Evolutionary conservation across 2,113 vertebrate genomes (phyloP).

Genomic region (Peromyscus polionotus): DNA sequence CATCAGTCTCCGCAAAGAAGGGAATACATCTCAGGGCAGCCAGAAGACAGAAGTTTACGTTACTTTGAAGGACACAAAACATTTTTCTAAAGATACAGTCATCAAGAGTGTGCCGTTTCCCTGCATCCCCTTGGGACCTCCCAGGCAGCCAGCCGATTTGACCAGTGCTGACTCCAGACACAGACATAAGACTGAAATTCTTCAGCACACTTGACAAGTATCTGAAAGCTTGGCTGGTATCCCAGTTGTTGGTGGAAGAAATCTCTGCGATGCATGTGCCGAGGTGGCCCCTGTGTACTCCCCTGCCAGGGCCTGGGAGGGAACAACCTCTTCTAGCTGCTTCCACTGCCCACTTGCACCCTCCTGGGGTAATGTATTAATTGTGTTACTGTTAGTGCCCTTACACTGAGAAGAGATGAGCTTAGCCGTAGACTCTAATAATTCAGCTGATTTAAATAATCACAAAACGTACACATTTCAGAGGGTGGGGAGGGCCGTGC

Average conservation of each 20-base stretch:
- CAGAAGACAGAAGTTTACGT: background rate
- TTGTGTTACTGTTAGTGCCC: background rate
- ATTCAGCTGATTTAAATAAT: background rate
- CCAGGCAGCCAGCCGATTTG: background rate
- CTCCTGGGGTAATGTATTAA: background rate
- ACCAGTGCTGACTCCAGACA: background rate
- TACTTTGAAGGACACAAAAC: background rate
- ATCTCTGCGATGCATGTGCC: background rate
- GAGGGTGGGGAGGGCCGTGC: background rate
- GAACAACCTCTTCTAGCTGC: background rate
- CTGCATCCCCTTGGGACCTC: background rate
- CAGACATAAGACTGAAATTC: background rate
- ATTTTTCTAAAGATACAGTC: background rate
- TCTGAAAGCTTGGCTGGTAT: constrained; percentile 34
- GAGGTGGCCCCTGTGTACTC: background rate
- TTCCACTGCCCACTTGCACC: no score
- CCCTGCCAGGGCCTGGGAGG: background rate
- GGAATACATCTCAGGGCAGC: background rate
- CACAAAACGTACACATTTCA: background rate
- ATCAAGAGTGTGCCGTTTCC: background rate
- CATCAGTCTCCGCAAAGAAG: background rate
- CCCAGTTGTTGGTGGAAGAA: background rate
- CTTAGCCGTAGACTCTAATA: background rate
- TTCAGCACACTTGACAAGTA: background rate
- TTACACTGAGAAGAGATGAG: background rate